Evolutionary conservation across 2,113 vertebrate species (phyloP).

Genomic region (Ochotona curzoniae): DNA sequence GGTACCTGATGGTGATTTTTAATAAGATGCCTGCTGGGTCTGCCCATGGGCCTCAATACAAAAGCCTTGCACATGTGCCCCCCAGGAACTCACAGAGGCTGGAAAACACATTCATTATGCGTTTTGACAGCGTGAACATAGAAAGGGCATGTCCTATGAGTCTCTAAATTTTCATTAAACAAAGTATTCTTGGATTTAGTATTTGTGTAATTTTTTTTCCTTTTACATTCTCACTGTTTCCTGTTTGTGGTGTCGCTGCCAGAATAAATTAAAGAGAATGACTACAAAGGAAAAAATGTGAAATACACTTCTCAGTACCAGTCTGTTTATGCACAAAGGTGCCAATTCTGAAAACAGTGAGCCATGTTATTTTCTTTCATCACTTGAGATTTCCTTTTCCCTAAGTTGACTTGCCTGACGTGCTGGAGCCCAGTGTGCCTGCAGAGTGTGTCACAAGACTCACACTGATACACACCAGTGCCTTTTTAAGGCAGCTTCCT

Average conservation of each 20-base stretch:
- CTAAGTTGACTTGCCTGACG: background rate
- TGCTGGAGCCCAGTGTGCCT: background rate
- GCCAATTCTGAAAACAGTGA: background rate
- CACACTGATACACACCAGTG: background rate
- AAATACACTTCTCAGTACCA: background rate
- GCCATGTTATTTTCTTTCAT: background rate
- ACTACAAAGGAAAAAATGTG: background rate
- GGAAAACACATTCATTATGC: slow-evolving; percentile 31
- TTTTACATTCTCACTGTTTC: background rate
- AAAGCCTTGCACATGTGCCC: background rate
- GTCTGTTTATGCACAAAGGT: background rate
- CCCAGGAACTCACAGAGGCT: background rate
- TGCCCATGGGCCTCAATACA: background rate
- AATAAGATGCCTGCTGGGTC: background rate
- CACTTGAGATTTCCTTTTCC: background rate
- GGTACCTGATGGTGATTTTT: background rate
- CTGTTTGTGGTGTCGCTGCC: background rate
- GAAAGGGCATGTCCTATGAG: slow-evolving; percentile 8
- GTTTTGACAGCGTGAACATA: background rate
- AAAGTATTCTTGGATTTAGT: slow-evolving; percentile 10
- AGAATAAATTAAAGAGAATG: background rate
- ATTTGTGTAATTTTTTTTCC: background rate
- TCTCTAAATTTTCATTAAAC: slow-evolving; percentile 41
- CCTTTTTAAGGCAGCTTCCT: slow-evolving; percentile 29
- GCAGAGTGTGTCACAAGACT: background rate